These are phyloP conservation scores for Dryadula phaetusa DNA, from an alignment of 2,888 invertebrate species.

Conservation along the genomic window DNA sequence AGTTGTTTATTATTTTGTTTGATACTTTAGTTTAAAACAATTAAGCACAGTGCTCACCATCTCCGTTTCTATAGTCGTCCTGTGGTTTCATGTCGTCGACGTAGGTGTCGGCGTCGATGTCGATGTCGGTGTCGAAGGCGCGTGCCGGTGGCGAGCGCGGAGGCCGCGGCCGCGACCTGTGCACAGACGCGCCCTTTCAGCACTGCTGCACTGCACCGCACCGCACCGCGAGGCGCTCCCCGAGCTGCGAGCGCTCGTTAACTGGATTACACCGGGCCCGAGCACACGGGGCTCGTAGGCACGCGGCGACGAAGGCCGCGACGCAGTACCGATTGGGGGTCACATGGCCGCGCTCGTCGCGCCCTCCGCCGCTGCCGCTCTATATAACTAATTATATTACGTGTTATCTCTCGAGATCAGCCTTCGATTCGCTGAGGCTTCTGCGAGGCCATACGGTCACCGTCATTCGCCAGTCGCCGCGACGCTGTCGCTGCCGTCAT, in stretches of 20 bases:
- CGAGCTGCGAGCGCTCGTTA: conserved; percentile 18
- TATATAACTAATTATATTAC: conserved; percentile 40
- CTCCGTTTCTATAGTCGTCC: conserved; percentile 67
- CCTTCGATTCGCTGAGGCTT: conserved; percentile 26
- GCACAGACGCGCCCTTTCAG: conserved; percentile 36
- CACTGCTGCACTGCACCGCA: conserved; percentile 35
- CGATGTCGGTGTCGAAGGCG: background rate
- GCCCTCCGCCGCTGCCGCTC: conserved; percentile 24
- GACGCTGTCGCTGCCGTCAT: conserved; percentile 27
- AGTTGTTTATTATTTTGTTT: background rate
- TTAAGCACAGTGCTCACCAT: conserved; percentile 57
- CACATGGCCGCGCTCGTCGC: conserved; percentile 34
- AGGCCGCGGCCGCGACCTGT: conserved; percentile 36
- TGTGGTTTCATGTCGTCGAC: conserved; percentile 63
- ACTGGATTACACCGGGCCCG: conserved; percentile 16
- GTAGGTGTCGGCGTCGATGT: background rate
- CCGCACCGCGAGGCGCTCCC: conserved; percentile 28
- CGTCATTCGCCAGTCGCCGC: conserved; percentile 11
- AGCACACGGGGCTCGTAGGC: conserved; percentile 44
- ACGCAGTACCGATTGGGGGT: conserved; percentile 43
- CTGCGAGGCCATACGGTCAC: conserved; percentile 27
- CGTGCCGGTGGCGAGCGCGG: conserved; percentile 22
- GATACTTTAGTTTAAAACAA: no score
- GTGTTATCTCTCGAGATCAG: conserved; percentile 31
- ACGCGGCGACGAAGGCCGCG: conserved; percentile 47